These are phyloP conservation scores for Athripsodes cinereus DNA, from an alignment of 2,888 invertebrate species.

Conservation along the genomic window DNA sequence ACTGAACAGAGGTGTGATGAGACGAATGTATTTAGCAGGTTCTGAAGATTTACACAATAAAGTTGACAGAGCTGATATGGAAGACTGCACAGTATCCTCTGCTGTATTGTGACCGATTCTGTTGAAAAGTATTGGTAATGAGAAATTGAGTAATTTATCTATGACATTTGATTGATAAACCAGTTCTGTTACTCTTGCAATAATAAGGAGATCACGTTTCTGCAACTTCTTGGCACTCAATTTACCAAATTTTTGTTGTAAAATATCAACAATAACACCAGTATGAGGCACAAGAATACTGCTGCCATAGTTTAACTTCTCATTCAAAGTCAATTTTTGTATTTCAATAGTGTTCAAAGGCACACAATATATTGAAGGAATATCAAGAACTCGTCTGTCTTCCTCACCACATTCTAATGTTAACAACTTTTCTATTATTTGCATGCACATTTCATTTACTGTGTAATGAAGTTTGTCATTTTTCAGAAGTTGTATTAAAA, in stretches of 20 bases:
- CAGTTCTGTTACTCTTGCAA: constrained; percentile 71
- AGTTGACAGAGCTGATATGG: constrained; percentile 68
- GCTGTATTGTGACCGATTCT: constrained; percentile 54
- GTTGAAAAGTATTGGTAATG: constrained; percentile 65
- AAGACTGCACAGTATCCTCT: constrained; percentile 63
- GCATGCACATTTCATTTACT: constrained; percentile 64
- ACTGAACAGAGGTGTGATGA: constrained; percentile 67
- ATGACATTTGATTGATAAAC: constrained; percentile 62
- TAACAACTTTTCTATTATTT: constrained; percentile 69
- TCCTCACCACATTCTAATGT: constrained; percentile 59
- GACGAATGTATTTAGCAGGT: constrained; percentile 61
- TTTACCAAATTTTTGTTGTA: constrained; percentile 59
- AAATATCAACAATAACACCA: constrained; percentile 60
- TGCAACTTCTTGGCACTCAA: constrained; percentile 56
- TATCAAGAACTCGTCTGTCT: constrained; percentile 40
- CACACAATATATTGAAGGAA: constrained; percentile 31
- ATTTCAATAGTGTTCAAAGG: constrained; percentile 33
- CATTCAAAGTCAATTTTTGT: constrained; percentile 33
- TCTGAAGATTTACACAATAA: constrained; percentile 62
- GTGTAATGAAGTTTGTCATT: constrained; percentile 59
- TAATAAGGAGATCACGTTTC: constrained; percentile 63
- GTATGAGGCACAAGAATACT: constrained; percentile 69
- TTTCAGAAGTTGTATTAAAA: constrained; percentile 64
- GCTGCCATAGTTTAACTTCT: constrained; percentile 64
- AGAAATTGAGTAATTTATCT: constrained; percentile 60